Evolutionary conservation across 1,140 invertebrate species (phyloP).

Genomic region (Orchesella cincta): DNA sequence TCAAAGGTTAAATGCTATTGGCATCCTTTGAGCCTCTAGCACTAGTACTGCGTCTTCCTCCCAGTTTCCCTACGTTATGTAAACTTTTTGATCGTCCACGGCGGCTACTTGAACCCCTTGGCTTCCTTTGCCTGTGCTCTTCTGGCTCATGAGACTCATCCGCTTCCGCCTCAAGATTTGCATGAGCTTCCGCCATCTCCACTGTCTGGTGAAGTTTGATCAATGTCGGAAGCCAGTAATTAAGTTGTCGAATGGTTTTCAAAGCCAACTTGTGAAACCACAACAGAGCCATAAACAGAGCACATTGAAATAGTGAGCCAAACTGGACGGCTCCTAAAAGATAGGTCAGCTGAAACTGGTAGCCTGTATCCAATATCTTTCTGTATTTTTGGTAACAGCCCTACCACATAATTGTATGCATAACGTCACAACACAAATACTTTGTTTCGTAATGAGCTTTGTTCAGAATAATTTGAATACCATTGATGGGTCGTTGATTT

Average conservation of each 20-base stretch:
- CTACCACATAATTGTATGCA: no score
- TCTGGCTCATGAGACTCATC: not conserved
- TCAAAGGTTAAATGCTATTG: no score
- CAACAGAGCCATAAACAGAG: not conserved
- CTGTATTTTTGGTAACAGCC: slow-evolving; percentile 1
- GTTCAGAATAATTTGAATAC: not conserved
- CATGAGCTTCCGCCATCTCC: not conserved
- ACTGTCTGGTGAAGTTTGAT: not conserved
- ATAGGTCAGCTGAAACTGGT: not conserved
- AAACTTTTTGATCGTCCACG: no score
- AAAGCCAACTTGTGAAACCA: not conserved
- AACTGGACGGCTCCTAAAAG: not conserved
- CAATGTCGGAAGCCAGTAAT: not conserved
- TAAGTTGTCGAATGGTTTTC: slow-evolving; percentile 11
- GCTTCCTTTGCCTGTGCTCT: no score
- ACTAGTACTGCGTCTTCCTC: no score
- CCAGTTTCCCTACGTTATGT: no score
- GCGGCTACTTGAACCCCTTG: no score
- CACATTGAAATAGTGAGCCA: not conserved
- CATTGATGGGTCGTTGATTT: slow-evolving; percentile 10
- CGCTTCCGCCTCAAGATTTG: not conserved
- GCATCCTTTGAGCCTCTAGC: no score
- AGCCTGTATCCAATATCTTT: not conserved
- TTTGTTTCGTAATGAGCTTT: not conserved
- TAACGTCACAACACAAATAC: not conserved